Evolutionary conservation across 2,113 vertebrate genomes (phyloP), one percentile per base, ranked within the genome.

Genomic region (Gopherus flavomarginatus): DNA sequence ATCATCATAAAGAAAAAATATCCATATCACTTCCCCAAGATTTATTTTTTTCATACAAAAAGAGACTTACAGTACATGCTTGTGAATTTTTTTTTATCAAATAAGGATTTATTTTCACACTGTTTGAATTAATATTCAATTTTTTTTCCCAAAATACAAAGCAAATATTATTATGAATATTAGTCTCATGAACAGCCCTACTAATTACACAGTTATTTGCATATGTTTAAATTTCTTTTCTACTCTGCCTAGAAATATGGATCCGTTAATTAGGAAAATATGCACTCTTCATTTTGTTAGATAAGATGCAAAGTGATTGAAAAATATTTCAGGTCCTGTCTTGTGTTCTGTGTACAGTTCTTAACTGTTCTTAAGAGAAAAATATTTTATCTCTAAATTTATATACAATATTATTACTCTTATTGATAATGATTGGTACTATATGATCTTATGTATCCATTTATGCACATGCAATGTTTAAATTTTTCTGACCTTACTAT

Each of bases 281-380:
- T 65, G 52, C 11, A 16, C 1, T 96, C 95, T 90, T 96, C 2
- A 90, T 94, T 96, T 93, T 84, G 79, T 89, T 86, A 95, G 12
- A 85, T 83, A 88, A 92, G 88, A 94, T 81, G 1, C 49, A 88
- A 95, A 92, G 2, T 53, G 56, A 92, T 89, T 96, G 29, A 88
- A 95, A 90, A 96, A 90, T 54, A 12, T 35, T 92, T 81, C 52
- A 92, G 50, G 5, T 62, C 52, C 27, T 93, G 91, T 88, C 65
- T 89, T 97, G 54, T 78, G 13, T 4, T 83, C 17, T 80, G 57
- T 52, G 24, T 69, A 54, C 6, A 77, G 17, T 79, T 92, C 38
- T 57, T 75, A 95, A 44, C 56, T 86, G 52, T 42, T 93, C 14
- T 83, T 92, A 92, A n/a, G 5, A 86, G 29, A 92, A 72, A 2